A percentile compares a stretch with the other conserved stretches of the same genome.
Conservation (phyloP, 2,888 invertebrate genomes). For the Heliconius cydno region DNA sequence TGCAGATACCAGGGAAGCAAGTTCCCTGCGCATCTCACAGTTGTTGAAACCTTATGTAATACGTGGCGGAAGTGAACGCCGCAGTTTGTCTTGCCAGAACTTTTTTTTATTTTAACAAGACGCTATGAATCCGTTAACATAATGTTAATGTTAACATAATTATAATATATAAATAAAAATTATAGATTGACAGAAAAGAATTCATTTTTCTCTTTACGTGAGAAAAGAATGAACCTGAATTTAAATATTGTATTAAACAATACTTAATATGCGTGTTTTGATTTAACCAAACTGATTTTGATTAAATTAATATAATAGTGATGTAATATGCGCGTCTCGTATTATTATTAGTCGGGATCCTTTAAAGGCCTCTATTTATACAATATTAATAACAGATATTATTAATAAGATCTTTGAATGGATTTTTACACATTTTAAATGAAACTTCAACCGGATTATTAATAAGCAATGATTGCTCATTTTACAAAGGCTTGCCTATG, state of each 20-base stretch:
- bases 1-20: too few species aligned
- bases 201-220: neutral
- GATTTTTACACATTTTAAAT: neutral
- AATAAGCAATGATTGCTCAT: neutral
- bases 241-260: slow-evolving; percentile 23
- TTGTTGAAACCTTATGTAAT: too few species aligned
- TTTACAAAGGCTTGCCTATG: too few species aligned
- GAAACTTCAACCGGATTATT: neutral
- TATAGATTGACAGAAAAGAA: too few species aligned
- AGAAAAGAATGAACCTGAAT: slow-evolving; percentile 1
- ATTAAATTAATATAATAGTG: slow-evolving; percentile 15
- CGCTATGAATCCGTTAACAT: neutral
- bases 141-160: too few species aligned
- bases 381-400: too few species aligned
- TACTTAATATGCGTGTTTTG: slow-evolving; percentile 19
- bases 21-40: neutral
- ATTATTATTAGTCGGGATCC: slow-evolving; percentile 20
- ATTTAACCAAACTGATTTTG: slow-evolving; percentile 15
- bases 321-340: slow-evolving; percentile 14
- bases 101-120: too few species aligned
- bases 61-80: neutral
- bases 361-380: slow-evolving; percentile 55
- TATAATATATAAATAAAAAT: neutral
- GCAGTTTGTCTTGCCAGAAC: neutral
- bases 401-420: too few species aligned